These are phyloP conservation scores for Teleogryllus occipitalis DNA, from an alignment of 1,140 invertebrate genomes.

Conservation along the genomic window DNA sequence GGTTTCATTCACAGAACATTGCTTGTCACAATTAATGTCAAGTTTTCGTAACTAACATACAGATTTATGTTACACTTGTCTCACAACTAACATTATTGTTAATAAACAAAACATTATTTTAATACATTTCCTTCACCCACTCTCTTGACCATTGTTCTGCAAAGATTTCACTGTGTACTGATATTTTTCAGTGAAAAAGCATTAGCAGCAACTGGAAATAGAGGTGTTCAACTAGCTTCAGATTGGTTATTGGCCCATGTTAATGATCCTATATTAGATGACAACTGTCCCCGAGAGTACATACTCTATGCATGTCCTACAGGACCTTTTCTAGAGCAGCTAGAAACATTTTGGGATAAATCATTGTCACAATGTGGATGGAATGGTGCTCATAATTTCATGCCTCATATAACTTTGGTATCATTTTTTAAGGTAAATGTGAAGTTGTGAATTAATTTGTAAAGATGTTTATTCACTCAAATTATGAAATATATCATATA, in stretches of 20 bases:
- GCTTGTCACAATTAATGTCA: too few species aligned
- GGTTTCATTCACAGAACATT: too few species aligned
- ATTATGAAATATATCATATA: background rate
- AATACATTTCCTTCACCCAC: too few species aligned
- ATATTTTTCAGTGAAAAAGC: slow-evolving; percentile 65
- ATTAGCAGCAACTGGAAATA: slow-evolving; percentile 77
- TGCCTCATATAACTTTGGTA: slow-evolving; percentile 81
- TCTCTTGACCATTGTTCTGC: background rate
- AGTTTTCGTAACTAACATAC: too few species aligned
- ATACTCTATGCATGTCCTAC: slow-evolving; percentile 78
- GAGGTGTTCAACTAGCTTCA: slow-evolving; percentile 75
- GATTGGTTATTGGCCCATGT: slow-evolving; percentile 86
- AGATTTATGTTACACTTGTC: too few species aligned
- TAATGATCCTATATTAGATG: slow-evolving; percentile 69
- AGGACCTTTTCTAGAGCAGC: slow-evolving; percentile 57
- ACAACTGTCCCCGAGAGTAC: slow-evolving; percentile 67
- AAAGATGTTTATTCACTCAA: background rate
- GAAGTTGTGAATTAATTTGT: background rate
- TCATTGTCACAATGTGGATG: slow-evolving; percentile 65
- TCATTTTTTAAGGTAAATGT: slow-evolving; percentile 77
- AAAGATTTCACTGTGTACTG: background rate
- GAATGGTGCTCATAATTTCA: slow-evolving; percentile 83
- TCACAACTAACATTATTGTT: too few species aligned
- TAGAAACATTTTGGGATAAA: slow-evolving; percentile 70
- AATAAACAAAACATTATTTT: too few species aligned